Conservation (phyloP, 2,888 invertebrate genomes). For the Eupithecia vulgata region DNA sequence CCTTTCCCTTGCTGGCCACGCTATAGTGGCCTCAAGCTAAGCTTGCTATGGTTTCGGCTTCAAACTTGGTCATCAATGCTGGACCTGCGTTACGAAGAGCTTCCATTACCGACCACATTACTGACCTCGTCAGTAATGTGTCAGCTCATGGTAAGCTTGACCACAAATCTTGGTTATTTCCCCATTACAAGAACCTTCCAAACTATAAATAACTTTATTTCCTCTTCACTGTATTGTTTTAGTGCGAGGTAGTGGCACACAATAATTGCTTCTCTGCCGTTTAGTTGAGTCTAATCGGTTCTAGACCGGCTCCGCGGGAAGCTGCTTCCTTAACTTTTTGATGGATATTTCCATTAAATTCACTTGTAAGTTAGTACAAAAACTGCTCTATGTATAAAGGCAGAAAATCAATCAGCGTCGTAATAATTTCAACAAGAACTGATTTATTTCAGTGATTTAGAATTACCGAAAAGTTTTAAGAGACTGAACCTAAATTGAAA, state of each 20-base stretch:
- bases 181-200: background rate
- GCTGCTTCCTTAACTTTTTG: constrained; percentile 14
- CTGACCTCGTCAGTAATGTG: background rate
- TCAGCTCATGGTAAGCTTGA: background rate
- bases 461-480: background rate
- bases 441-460: background rate
- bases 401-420: background rate
- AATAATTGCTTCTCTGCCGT: constrained; percentile 16
- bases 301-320: constrained; percentile 7
- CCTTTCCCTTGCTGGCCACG: no score
- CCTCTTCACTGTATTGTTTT: constrained; percentile 3
- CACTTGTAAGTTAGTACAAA: background rate
- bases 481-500: background rate
- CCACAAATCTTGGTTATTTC: background rate
- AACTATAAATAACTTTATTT: constrained; percentile 1
- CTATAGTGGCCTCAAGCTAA: no score
- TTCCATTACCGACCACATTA: no score
- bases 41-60: no score
- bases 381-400: background rate
- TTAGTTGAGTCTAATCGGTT: constrained; percentile 18
- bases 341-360: constrained; percentile 11
- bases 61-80: no score
- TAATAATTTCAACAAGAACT: background rate
- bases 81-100: no score
- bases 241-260: constrained; percentile 5